Evolutionary conservation across 2,113 vertebrate genomes (phyloP), one percentile per base, ranked within the genome.

Genomic region (Melanotaenia duboulayi): DNA sequence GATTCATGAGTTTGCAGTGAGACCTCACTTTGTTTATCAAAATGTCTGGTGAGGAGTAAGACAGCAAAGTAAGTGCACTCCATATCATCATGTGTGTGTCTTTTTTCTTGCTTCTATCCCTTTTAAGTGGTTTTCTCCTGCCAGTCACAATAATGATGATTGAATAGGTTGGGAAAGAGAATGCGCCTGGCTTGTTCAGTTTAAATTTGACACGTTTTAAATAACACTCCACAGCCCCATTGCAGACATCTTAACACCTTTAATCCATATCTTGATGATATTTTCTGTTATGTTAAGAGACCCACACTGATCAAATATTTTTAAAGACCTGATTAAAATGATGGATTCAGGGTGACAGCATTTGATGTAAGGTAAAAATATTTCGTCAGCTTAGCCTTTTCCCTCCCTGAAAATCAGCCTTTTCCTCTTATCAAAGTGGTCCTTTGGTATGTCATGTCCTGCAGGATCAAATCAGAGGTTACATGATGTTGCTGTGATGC

Each of bases 1-100:
- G 86, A 89, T 88, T 82, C 80, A 87, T 86, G 73, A 71, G 81
- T 84, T 59, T 64, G 70, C 32, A 49, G 48, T 63, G 49, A 66
- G 49, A 78, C 73, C 61, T 68, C 46, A 50, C 20, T 84, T 80
- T 80, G 79, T 83, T 89, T 74, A 80, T 76, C 67, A 80, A 81
- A 87, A 79, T 78, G 83, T 74, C 77, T 81, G 44, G 54, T 80
- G 58, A 60, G 65, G 57, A 63, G 55, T 54, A 32, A 73, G 28
- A 64, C n/a, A 74, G 60, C 58, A 82, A 73, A 71, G 71, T 42
- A 77, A 82, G 42, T 23, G 13, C 28, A 10, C 48, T 20, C 35
- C 19, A 32, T 70, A 37, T 74, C 40, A 25, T 56, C 40, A 57
- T 11, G 2, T 63, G 64, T 56, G 20, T 37, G 4, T 74, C 49